Percentiles rank a stretch among this genome's conserved stretches.
Evolutionary conservation across 2,797 vertebrate species (phyloP).

Genomic region (Podarcis lilfordi): DNA sequence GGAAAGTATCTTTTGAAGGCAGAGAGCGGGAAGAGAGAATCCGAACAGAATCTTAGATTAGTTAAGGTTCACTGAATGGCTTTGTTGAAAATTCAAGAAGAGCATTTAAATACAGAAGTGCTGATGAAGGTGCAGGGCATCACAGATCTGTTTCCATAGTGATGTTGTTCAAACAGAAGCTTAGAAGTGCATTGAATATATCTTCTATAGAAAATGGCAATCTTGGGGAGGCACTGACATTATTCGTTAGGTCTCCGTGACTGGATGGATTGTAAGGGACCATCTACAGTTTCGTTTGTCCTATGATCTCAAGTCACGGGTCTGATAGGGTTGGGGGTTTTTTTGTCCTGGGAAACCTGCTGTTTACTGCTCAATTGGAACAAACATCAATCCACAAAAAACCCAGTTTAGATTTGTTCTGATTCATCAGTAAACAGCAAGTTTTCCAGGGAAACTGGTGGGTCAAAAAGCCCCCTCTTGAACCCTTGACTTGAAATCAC

Average conservation of each 20-base stretch:
- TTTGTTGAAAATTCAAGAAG: slow-evolving; percentile 75
- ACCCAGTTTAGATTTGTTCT: too few relatives aligned
- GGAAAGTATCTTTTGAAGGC: slow-evolving; percentile 58
- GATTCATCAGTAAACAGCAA: too few relatives aligned
- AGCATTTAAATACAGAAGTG: slow-evolving; percentile 76
- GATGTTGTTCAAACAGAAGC: slow-evolving; percentile 68
- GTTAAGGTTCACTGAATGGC: slow-evolving; percentile 77
- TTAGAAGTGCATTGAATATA: slow-evolving; percentile 63
- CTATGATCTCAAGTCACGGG: too few relatives aligned
- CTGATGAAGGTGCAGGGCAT: slow-evolving; percentile 73
- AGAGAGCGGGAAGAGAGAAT: background rate
- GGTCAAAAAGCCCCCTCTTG: too few relatives aligned
- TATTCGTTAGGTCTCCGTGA: slow-evolving; percentile 17
- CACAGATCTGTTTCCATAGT: slow-evolving; percentile 75
- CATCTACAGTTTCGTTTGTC: too few relatives aligned
- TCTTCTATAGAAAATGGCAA: slow-evolving; percentile 32
- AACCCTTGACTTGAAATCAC: too few relatives aligned
- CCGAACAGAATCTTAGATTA: slow-evolving; percentile 75
- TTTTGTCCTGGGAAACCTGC: too few relatives aligned
- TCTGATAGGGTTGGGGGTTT: too few relatives aligned
- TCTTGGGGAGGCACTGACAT: slow-evolving; percentile 46
- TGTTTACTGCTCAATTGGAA: too few relatives aligned
- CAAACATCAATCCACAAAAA: too few relatives aligned
- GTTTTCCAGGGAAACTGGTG: too few relatives aligned
- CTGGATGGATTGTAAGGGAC: background rate